Evolutionary conservation across 2,888 invertebrate species (phyloP), one percentile per base, ranked within the genome.

Genomic region (Drosophila anomalata): DNA sequence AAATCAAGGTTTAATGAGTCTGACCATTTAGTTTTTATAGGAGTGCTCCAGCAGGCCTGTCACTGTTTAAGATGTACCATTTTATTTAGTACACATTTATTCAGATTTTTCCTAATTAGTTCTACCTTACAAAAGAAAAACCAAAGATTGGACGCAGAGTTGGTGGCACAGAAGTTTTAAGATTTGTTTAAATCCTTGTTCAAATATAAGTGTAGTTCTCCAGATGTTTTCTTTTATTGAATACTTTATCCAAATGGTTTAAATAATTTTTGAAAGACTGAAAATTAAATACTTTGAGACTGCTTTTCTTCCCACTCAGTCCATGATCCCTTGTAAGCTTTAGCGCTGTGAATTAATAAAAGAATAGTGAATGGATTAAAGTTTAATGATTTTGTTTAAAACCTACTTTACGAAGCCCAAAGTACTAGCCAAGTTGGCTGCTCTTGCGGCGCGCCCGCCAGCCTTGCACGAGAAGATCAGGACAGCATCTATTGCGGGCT

Each of bases 391-490:
- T 29, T 29, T 20, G 7, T 20, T 3, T 42, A 1, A n/a, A 29
- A 62, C 74, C 77, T 81, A 92, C 92, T 90, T 91, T n/a, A 70
- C 67, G 54, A 87, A 92, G 36, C 92, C 92, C 31, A 89, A 29
- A 0, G 76, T 65, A 57, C 72, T 66, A 2, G 91, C 94, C 80
- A 93, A 91, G 77, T 93, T 92, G 73, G 94, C 93, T 8, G 95
- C 95, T 87, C 92, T 94, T 11, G 92, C 93, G 66, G 95, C 95
- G 79, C 96, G 93, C 75, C 93, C 95, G 7, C 96, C 96, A 67
- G 94, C 93, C 90, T 93, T 94, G 87, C 96, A 96, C 54, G 94
- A 94, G 76, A 96, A 94, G 76, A 96, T 94, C 2, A 96, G 92
- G 78, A 93, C 93, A 1, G 93, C 92, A 53, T 94, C 92, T 59